Evolutionary conservation across 2,113 vertebrate genomes (phyloP).

Genomic region (Phoenicopterus ruber): DNA sequence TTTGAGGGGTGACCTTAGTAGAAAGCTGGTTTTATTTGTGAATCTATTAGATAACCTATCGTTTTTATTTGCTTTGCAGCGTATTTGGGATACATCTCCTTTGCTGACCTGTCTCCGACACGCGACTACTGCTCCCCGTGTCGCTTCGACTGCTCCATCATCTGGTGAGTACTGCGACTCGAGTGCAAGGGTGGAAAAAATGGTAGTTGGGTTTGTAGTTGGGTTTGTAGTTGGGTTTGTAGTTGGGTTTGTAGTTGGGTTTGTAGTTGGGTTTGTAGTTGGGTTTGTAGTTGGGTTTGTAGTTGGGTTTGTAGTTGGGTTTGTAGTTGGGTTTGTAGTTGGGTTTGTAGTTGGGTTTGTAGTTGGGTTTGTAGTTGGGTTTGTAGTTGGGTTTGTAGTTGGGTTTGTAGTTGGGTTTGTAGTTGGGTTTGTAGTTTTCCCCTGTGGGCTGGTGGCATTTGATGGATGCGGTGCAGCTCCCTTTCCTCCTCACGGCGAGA

Average conservation of each 20-base stretch:
- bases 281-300: not conserved
- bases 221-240: too few species aligned
- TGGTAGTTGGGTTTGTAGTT: too few species aligned
- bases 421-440: not conserved
- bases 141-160: constrained; percentile 44
- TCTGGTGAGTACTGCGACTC: constrained; percentile 57
- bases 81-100: not conserved
- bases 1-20: not conserved
- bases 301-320: not conserved
- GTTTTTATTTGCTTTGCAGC: not conserved
- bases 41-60: not conserved
- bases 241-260: too few species aligned
- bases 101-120: constrained; percentile 55
- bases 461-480: not conserved
- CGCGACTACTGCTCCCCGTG: constrained; percentile 59
- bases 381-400: too few species aligned
- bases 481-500: not conserved
- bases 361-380: too few species aligned
- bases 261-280: too few species aligned
- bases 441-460: not conserved
- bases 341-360: too few species aligned
- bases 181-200: constrained; percentile 51
- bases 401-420: not conserved
- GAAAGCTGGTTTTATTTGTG: not conserved
- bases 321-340: too few species aligned